These are phyloP conservation scores for Anolis sagrei DNA, from an alignment of 2,113 vertebrate genomes.

Conservation along the genomic window DNA sequence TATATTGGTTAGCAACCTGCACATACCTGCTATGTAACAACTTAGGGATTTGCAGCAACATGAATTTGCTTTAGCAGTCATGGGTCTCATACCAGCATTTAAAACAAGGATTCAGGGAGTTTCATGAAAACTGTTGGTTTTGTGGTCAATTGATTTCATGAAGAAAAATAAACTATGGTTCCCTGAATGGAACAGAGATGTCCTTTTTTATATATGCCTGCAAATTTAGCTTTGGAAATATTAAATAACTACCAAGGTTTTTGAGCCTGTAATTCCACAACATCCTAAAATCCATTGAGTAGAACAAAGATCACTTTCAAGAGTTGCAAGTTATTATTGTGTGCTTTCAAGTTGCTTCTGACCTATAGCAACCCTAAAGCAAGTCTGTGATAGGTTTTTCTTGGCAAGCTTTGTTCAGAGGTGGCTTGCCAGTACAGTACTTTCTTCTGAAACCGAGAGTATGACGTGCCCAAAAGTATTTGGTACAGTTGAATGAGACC, in stretches of 20 bases:
- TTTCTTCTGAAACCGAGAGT: too few species aligned
- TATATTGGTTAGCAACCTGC: background rate
- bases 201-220: background rate
- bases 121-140: background rate
- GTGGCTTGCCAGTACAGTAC: too few species aligned
- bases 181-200: too few species aligned
- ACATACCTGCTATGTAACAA: background rate
- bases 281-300: too few species aligned
- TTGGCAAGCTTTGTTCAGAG: too few species aligned
- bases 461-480: background rate
- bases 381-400: too few species aligned
- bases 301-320: too few species aligned
- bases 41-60: background rate
- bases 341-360: too few species aligned
- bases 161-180: background rate
- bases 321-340: too few species aligned
- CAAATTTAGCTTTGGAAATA: background rate
- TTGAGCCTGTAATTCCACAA: too few species aligned
- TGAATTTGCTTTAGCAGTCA: background rate
- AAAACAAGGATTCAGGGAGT: background rate
- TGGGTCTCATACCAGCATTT: background rate
- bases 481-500: background rate
- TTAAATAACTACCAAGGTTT: too few species aligned
- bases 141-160: background rate
- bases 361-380: too few species aligned